phyloP scores from a whole-genome alignment of 2,797 vertebrate species.

The Molothrus aeneus region DNA sequence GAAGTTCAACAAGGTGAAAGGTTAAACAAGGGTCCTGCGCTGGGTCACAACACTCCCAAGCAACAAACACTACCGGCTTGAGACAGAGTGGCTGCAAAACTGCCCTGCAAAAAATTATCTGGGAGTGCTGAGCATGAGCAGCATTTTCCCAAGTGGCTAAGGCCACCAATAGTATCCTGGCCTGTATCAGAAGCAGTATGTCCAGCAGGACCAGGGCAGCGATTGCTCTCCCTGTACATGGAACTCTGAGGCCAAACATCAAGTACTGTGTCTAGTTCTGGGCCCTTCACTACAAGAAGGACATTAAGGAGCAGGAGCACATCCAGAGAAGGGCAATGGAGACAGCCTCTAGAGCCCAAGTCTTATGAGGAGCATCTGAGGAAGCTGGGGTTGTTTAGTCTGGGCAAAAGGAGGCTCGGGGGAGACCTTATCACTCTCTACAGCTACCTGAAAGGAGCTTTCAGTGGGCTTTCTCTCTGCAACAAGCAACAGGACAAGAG shows the following conservation, averaged over 20 bases:
- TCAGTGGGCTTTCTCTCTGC: background rate
- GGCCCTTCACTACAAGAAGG: background rate
- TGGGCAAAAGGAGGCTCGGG: background rate
- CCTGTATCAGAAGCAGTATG: background rate
- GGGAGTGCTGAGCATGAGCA: background rate
- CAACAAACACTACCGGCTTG: background rate
- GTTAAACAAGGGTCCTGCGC: background rate
- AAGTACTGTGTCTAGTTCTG: background rate
- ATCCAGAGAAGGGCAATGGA: no score
- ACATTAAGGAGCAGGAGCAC: background rate
- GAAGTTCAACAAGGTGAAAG: background rate
- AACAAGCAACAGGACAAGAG: background rate
- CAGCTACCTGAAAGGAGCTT: background rate
- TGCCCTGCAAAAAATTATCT: background rate
- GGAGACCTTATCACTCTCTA: background rate
- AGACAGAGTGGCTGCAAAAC: background rate
- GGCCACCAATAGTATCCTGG: background rate
- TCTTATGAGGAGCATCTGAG: background rate
- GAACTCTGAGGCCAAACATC: background rate
- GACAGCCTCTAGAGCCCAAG: background rate
- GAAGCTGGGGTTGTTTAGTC: background rate
- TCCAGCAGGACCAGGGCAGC: background rate
- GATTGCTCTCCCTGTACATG: fast-evolving
- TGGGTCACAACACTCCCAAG: background rate
- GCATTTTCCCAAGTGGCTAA: background rate